These are phyloP conservation scores for Acanthurus lineatus DNA, from an alignment of 2,797 vertebrate species.

Conservation along the genomic window DNA sequence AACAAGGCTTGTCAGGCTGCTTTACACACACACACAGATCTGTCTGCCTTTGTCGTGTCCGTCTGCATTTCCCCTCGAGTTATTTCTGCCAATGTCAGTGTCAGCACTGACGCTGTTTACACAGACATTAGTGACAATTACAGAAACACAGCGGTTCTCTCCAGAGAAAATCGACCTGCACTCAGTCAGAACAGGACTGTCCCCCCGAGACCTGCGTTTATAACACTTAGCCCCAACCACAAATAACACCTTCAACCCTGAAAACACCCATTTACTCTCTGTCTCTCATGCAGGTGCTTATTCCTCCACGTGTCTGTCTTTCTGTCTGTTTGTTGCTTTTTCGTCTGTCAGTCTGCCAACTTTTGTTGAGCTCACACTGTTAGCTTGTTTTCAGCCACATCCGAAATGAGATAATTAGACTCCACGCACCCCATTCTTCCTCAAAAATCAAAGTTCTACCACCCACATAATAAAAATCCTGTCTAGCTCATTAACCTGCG, in stretches of 20 bases:
- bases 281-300: slow-evolving; percentile 22
- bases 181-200: slow-evolving; percentile 44
- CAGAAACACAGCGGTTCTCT: slow-evolving; percentile 55
- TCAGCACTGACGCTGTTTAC: slow-evolving; percentile 68
- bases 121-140: slow-evolving; percentile 80
- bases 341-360: slow-evolving; percentile 14
- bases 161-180: slow-evolving; percentile 37
- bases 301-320: slow-evolving; percentile 1
- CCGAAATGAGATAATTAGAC: slow-evolving; percentile 16
- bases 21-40: neutral
- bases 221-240: slow-evolving; percentile 39
- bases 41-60: slow-evolving; percentile 10
- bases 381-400: slow-evolving; percentile 15
- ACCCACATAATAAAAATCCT: slow-evolving; percentile 4
- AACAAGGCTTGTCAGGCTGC: slow-evolving; percentile 17
- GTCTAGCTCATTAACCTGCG: neutral
- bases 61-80: slow-evolving; percentile 42
- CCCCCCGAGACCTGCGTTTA: slow-evolving; percentile 58
- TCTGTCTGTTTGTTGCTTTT: slow-evolving; percentile 16
- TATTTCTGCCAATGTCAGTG: slow-evolving; percentile 64
- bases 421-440: neutral
- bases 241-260: slow-evolving; percentile 44
- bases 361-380: slow-evolving; percentile 4
- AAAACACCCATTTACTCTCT: slow-evolving; percentile 21
- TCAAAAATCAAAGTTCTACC: slow-evolving; percentile 25